Evolutionary conservation across 2,797 vertebrate species (phyloP).

Genomic region (Takifugu rubripes): DNA sequence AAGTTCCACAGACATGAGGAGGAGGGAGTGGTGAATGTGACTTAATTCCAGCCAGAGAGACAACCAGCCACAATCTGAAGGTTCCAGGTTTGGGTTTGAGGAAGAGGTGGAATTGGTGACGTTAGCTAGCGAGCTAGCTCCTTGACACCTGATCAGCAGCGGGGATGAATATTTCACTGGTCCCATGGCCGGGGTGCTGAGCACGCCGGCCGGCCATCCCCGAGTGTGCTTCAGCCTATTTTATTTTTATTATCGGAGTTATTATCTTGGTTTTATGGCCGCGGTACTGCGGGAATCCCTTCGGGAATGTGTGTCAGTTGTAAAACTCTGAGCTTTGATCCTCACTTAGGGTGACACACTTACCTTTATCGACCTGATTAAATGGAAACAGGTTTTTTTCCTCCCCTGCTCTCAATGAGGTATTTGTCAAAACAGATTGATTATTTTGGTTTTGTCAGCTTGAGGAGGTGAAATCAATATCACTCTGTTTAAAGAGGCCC

Average conservation of each 20-base stretch:
- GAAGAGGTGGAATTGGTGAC: neutral
- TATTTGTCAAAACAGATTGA: no score
- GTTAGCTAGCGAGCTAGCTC: constrained; percentile 27
- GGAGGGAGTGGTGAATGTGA: neutral
- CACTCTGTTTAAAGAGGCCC: constrained; percentile 8
- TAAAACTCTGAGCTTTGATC: constrained; percentile 40
- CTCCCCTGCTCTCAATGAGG: no score
- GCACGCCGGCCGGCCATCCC: constrained; percentile 1
- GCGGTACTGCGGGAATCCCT: neutral
- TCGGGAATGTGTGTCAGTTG: constrained; percentile 2
- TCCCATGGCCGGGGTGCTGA: constrained; percentile 38
- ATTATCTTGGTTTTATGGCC: neutral
- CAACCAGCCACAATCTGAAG: constrained; percentile 8
- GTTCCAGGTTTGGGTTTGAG: constrained; percentile 21
- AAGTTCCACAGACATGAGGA: constrained; percentile 18
- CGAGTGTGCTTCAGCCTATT: constrained; percentile 9
- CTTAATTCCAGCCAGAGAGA: neutral
- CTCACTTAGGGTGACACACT: constrained; percentile 7
- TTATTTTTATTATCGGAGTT: neutral
- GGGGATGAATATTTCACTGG: constrained; percentile 72
- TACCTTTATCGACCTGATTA: no score
- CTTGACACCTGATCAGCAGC: constrained; percentile 63
- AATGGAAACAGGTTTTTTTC: no score
- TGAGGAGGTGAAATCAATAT: constrained; percentile 21
- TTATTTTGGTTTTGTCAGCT: neutral